Base-by-base conservation (phyloP, 2,113 vertebrate species). In the Lampris megalopsis region DNA sequence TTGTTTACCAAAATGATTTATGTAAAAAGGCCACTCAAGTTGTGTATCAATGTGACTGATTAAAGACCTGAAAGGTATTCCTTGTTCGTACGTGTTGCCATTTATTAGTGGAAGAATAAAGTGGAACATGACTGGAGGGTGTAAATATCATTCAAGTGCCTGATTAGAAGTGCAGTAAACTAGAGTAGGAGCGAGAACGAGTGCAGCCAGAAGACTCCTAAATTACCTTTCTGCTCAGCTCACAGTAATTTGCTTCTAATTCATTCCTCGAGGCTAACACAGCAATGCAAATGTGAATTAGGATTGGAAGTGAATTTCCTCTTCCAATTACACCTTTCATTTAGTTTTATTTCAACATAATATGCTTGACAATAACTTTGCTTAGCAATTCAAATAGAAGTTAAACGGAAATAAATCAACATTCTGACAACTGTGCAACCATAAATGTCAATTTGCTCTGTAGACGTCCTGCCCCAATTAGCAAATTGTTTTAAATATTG, bases 141-240 rank as follows among this genome's bases (percentile, higher is more conserved):
- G 77, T 38, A 73, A 83, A 47, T 88, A 74, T 87, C 53, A 88
- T 87, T 88, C 83, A 24, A 68, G 63, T 63, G 60, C 61, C 79
- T 91, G 81, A 91, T 89, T 91, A 86, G 82, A 87, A 86, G 70
- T 69, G 83, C 80, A 84, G 63, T 83, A 74, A 91, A 88, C 65
- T 79, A 79, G 82, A 63, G 84, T 86, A 72, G 76, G 82, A 70
- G 54, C 67, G 42, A 76, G 70, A 78, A 57, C 52, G 45, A 81
- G 75, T 70, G 73, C 86, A 82, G 80, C 77, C 79, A 82, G 63
- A 70, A 88, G 69, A 81, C 77, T 88, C 75, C 64, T 68, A 77
- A 80, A 86, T 89, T 73, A 87, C 76, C 54, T 86, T 60, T 58
- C 10, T 6, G 35, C 68, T 38, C 68, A 73, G 69, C 38, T 78